A percentile compares a stretch with the other conserved stretches of the same genome.
phyloP scores from a whole-genome alignment of 2,113 vertebrate species.

The Pluvianellus socialis region DNA sequence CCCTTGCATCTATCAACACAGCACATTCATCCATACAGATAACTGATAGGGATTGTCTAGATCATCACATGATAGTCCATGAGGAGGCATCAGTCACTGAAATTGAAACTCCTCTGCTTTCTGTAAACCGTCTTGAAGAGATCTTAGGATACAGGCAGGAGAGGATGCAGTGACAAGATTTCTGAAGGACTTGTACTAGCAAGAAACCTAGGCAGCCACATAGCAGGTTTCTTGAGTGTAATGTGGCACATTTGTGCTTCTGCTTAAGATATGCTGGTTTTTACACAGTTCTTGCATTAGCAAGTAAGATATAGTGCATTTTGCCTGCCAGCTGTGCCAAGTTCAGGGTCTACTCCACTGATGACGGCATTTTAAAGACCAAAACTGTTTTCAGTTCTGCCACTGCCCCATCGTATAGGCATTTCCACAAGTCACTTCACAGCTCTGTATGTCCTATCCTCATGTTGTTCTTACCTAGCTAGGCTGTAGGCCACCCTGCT shows the following conservation, averaged over 20 bases:
- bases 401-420: not conserved
- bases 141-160: not conserved
- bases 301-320: not conserved
- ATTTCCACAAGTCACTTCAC: not conserved
- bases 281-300: not conserved
- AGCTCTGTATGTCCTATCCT: not conserved
- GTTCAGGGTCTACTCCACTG: not conserved
- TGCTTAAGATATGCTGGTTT: not conserved
- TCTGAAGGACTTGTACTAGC: not conserved
- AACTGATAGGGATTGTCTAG: not conserved
- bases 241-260: not conserved
- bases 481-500: not conserved
- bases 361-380: not conserved
- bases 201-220: not conserved
- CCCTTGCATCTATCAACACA: not conserved
- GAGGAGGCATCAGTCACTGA: not conserved
- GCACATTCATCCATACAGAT: not conserved
- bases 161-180: not conserved
- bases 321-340: not conserved
- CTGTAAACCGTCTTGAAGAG: not conserved
- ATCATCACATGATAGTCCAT: not conserved
- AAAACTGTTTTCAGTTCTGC: not conserved
- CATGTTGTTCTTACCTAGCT: not conserved
- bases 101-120: not conserved
- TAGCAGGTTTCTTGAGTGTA: not conserved